Conservation (phyloP, 2,888 invertebrate genomes). For the Lepidonotus clava region DNA sequence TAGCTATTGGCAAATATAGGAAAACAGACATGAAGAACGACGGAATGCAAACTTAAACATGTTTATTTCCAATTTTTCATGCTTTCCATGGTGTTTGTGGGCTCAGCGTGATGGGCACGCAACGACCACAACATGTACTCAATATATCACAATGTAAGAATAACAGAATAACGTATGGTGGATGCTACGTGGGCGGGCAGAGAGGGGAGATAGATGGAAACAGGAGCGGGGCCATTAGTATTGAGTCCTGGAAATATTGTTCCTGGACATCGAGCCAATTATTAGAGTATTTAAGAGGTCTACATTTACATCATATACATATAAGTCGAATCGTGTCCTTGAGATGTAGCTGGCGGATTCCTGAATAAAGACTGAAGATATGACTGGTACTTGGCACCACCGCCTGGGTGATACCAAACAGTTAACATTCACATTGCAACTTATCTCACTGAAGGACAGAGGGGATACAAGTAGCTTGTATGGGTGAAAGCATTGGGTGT, state of each 20-base stretch:
- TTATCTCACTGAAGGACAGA: neutral
- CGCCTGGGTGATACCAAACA: neutral
- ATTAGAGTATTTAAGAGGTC: too few relatives aligned
- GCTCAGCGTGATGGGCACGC: too few relatives aligned
- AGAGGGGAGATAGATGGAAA: neutral
- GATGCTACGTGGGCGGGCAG: neutral
- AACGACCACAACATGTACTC: slow-evolving; percentile 5
- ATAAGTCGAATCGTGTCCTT: neutral
- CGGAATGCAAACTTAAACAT: neutral
- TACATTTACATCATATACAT: slow-evolving; percentile 17
- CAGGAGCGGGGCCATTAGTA: neutral
- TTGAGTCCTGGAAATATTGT: too few relatives aligned
- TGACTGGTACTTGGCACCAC: neutral
- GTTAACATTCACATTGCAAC: neutral
- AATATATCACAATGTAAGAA: slow-evolving; percentile 44
- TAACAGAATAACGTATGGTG: slow-evolving; percentile 34
- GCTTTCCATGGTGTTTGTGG: neutral
- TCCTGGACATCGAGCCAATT: too few relatives aligned
- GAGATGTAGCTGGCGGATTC: too few relatives aligned
- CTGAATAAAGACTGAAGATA: too few relatives aligned
- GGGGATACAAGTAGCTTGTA: neutral
- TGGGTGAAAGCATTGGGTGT: neutral
- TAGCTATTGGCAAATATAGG: neutral
- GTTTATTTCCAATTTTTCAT: neutral
- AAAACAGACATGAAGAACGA: neutral